Conservation (phyloP, 1,140 invertebrate genomes). For the Thrips palmi region DNA sequence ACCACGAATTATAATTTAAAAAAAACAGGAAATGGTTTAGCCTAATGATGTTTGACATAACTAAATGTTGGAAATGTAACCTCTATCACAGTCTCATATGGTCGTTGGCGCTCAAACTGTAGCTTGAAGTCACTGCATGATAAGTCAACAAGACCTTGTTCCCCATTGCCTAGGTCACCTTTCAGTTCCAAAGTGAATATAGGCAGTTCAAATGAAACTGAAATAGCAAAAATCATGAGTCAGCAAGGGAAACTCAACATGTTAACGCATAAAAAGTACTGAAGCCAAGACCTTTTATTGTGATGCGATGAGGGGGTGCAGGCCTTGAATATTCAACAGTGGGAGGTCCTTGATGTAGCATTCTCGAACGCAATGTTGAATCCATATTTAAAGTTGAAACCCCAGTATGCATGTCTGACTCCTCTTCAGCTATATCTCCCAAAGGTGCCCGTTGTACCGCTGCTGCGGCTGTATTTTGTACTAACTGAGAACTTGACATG, state of each 20-base stretch:
- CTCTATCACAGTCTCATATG: constrained; percentile 47
- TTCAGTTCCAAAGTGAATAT: constrained; percentile 50
- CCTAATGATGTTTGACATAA: background rate
- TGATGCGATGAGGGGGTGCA: too few species aligned
- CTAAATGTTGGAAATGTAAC: constrained; percentile 20
- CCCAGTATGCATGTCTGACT: constrained; percentile 20
- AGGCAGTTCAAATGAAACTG: constrained; percentile 50
- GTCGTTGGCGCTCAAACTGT: constrained; percentile 44
- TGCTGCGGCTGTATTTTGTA: background rate
- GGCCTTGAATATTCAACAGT: too few species aligned
- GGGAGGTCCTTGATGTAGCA: constrained; percentile 20
- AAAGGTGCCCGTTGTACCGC: constrained; percentile 1
- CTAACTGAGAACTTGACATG: background rate
- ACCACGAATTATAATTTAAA: constrained; percentile 2
- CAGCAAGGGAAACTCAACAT: constrained; percentile 4
- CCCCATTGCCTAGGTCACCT: constrained; percentile 37
- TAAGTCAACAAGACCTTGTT: constrained; percentile 57
- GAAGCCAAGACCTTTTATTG: constrained; percentile 15
- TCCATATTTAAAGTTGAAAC: constrained; percentile 35
- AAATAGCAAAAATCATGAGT: constrained; percentile 13
- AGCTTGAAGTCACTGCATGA: constrained; percentile 66
- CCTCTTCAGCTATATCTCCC: constrained; percentile 25
- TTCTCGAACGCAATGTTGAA: constrained; percentile 32
- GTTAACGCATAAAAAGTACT: constrained; percentile 6
- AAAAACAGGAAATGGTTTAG: constrained; percentile 7